Percentiles rank a stretch among this genome's conserved stretches.
These are phyloP conservation scores for Erethizon dorsatum DNA, from an alignment of 2,797 vertebrate species.

Conservation along the genomic window DNA sequence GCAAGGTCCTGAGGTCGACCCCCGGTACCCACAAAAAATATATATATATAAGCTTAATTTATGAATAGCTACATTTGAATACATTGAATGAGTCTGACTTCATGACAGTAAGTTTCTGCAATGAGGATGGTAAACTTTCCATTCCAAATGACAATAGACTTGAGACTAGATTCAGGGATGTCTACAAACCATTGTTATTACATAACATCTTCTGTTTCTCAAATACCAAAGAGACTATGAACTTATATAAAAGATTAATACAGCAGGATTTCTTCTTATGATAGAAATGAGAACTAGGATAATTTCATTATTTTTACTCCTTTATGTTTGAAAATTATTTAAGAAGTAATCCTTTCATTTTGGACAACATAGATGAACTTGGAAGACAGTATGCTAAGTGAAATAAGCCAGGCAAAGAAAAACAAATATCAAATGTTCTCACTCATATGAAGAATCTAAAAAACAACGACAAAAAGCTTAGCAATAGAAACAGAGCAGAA, in stretches of 20 bases:
- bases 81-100: constrained; percentile 21
- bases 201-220: neutral
- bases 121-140: constrained; percentile 3
- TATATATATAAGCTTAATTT: neutral
- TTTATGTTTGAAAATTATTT: constrained; percentile 30
- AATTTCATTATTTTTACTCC: constrained; percentile 8
- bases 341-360: neutral
- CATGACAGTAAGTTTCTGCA: neutral
- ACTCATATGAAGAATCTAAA: neutral
- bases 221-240: neutral
- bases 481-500: neutral
- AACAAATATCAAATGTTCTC: neutral
- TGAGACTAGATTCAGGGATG: neutral
- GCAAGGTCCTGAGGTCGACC: no score
- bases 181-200: neutral
- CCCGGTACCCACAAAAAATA: no score
- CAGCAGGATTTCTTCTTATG: neutral
- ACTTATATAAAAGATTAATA: constrained; percentile 13
- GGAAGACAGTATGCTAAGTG: neutral
- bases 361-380: neutral
- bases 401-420: neutral
- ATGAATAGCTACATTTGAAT: constrained; percentile 33
- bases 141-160: neutral
- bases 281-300: neutral
- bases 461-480: neutral